Evolutionary conservation across 2,797 vertebrate genomes (phyloP).

Genomic region (Gobionotothen gibberifrons): DNA sequence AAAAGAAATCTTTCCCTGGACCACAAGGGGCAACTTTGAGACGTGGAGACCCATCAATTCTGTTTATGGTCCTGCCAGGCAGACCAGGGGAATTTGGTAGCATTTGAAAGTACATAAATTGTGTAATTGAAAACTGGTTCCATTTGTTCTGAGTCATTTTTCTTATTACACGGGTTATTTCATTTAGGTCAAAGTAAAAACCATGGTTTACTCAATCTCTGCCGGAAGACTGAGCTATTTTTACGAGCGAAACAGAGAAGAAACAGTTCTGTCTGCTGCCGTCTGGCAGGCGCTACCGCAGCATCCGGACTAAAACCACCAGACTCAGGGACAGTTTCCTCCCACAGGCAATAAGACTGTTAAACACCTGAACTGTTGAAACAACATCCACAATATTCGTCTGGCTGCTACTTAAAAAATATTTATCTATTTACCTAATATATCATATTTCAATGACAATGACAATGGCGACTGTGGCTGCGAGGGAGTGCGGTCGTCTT

Average conservation of each 20-base stretch:
- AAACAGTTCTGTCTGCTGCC: too few species aligned
- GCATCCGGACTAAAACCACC: too few species aligned
- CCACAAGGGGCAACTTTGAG: constrained; percentile 56
- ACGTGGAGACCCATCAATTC: constrained; percentile 59
- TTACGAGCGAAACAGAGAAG: constrained; percentile 1
- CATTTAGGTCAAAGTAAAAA: constrained; percentile 12
- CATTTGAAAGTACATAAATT: constrained; percentile 54
- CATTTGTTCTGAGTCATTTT: constrained; percentile 43
- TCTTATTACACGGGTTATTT: constrained; percentile 20
- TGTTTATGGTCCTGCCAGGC: constrained; percentile 64
- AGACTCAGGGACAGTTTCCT: too few species aligned
- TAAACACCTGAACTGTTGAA: too few species aligned
- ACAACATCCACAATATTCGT: too few species aligned
- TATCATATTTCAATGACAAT: too few species aligned
- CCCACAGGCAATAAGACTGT: too few species aligned
- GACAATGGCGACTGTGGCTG: too few species aligned
- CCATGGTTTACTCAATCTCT: neutral
- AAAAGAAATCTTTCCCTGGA: constrained; percentile 61
- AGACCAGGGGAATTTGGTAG: constrained; percentile 35
- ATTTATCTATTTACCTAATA: too few species aligned
- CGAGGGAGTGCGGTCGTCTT: too few species aligned
- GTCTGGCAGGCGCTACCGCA: too few species aligned
- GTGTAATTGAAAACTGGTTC: constrained; percentile 44
- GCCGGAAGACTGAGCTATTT: neutral
- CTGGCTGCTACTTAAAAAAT: too few species aligned